phyloP scores from a whole-genome alignment of 2,113 vertebrate species.

The Cryptoleucopteryx plumbea region DNA sequence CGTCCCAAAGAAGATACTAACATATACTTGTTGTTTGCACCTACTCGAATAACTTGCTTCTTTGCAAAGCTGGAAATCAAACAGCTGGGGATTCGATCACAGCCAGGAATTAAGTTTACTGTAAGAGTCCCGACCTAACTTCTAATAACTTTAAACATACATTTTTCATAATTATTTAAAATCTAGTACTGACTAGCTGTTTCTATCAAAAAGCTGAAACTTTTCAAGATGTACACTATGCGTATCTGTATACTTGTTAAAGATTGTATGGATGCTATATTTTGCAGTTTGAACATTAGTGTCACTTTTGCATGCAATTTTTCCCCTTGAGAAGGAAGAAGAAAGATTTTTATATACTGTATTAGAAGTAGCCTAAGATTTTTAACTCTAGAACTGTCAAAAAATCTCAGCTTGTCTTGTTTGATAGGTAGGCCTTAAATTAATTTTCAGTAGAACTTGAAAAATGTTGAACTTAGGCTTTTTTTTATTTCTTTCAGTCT shows the following conservation, averaged over 20 bases:
- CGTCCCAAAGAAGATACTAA: slow-evolving; percentile 84
- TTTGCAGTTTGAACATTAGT: not conserved
- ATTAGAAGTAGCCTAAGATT: not conserved
- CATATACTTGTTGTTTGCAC: slow-evolving; percentile 87
- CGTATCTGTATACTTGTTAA: not conserved
- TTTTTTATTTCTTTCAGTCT: not conserved
- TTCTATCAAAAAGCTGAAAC: not conserved
- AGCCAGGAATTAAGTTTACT: slow-evolving; percentile 91
- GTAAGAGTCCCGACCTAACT: slow-evolving; percentile 69
- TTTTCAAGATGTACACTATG: not conserved
- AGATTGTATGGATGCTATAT: not conserved
- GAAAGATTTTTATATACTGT: not conserved
- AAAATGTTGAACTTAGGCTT: not conserved
- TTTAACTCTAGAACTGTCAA: not conserved
- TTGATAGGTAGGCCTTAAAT: not conserved
- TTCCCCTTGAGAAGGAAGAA: not conserved
- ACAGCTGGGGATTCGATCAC: slow-evolving; percentile 81
- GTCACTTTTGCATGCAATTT: not conserved
- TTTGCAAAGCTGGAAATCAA: slow-evolving; percentile 96
- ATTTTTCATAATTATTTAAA: not conserved
- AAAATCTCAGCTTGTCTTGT: not conserved
- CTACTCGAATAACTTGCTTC: slow-evolving; percentile 90
- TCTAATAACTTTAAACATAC: not conserved
- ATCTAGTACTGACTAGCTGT: not conserved
- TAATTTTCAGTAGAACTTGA: not conserved